Conservation (phyloP, 2,797 vertebrate species). For the Crax fasciolata region DNA sequence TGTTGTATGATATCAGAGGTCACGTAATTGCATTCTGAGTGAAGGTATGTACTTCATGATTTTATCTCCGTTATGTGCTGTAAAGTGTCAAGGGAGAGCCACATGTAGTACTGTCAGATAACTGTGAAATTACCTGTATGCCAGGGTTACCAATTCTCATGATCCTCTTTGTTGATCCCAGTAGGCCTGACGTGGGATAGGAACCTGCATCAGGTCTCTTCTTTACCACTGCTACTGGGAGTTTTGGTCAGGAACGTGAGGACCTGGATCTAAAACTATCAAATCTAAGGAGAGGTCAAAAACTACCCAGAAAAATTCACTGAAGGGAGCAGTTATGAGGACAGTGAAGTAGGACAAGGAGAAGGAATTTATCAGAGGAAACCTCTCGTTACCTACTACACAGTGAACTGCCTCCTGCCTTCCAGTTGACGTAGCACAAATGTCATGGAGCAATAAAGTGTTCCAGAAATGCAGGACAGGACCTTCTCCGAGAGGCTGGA, state of each 20-base stretch:
- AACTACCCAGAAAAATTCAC: background rate
- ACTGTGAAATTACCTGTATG: background rate
- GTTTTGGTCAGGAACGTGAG: background rate
- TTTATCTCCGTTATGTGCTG: background rate
- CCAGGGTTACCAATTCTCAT: background rate
- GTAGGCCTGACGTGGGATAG: background rate
- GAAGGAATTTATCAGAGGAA: background rate
- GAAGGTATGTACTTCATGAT: background rate
- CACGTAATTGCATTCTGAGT: background rate
- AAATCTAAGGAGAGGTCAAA: background rate
- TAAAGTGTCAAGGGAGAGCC: background rate
- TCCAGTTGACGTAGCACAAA: background rate
- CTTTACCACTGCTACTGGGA: background rate
- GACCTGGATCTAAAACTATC: background rate
- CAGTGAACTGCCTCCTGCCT: background rate
- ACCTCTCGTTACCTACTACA: background rate
- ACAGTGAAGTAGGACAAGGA: background rate
- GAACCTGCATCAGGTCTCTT: background rate
- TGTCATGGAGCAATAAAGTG: background rate
- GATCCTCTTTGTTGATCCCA: background rate
- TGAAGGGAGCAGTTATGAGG: background rate
- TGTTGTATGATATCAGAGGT: background rate
- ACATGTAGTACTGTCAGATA: fast-evolving
- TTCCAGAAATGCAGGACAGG: background rate
- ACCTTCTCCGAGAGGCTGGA: background rate